These are phyloP conservation scores for Tetramorium bicarinatum DNA, from an alignment of 2,888 invertebrate species.

Conservation along the genomic window DNA sequence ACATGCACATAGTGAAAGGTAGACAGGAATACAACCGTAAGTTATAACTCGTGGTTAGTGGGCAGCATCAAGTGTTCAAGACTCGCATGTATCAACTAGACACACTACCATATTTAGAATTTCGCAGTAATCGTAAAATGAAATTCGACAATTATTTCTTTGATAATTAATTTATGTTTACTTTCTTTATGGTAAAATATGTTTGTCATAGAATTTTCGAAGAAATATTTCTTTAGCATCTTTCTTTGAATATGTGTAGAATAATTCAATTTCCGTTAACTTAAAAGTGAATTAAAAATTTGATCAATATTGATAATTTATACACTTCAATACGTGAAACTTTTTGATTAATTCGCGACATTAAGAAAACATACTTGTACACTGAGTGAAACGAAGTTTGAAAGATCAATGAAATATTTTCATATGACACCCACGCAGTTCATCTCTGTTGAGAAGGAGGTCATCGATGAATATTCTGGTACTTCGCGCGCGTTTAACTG, in stretches of 20 bases:
- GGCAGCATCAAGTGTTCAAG: conserved; percentile 34
- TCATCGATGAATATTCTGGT: background rate
- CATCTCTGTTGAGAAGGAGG: background rate
- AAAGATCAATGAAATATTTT: conserved; percentile 41
- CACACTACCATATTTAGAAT: background rate
- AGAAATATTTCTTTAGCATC: background rate
- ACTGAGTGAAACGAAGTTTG: background rate
- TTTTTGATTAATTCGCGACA: background rate
- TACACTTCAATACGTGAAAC: background rate
- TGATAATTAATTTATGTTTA: background rate
- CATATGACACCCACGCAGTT: conserved; percentile 16
- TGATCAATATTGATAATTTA: background rate
- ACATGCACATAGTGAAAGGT: conserved; percentile 62
- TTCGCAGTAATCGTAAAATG: background rate
- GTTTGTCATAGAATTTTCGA: background rate
- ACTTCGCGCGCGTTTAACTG: background rate
- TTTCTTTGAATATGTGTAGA: conserved; percentile 2
- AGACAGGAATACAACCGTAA: conserved; percentile 62
- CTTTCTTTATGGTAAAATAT: background rate
- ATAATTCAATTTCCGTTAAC: background rate
- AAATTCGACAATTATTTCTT: background rate
- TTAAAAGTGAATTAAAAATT: conserved; percentile 3
- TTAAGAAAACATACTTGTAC: background rate
- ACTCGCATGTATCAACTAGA: conserved; percentile 15
- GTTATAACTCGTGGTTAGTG: conserved; percentile 21